Base-by-base conservation (phyloP, 2,888 invertebrate genomes). In the Caenorhabditis sp. region DNA sequence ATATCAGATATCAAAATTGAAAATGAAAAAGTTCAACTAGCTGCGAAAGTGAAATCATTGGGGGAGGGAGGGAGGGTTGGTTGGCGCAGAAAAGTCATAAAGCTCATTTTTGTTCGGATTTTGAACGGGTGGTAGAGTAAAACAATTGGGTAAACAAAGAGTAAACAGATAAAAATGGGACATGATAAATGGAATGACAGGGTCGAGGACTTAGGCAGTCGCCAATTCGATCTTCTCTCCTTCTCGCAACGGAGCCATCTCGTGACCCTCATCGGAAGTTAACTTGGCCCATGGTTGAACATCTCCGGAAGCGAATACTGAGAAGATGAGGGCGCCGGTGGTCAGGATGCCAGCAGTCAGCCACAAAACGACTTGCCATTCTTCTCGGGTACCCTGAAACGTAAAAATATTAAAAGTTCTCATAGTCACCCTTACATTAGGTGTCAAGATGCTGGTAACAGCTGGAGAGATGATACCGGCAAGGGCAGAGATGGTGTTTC, bases 291-390 rank as follows among this genome's bases (percentile, higher is more conserved):
- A 87, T 51, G 80, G 78, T 69, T 87, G 85, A 9, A 85, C 85
- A 22, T 84, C 83, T 58, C 86, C 86, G 28, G 79, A 80, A 37
- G 84, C 84, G 53, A 86, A 76, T 9, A 86, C 32, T 1, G 81
- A 71, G 88, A 92, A 93, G 76, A 93, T 84, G 0, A 92, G 76
- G 4, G 92, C 92, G 18, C 93, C 93, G 56, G 89, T 80, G 15
- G 92, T 72, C 77, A 93, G 92, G 5, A 93, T 90, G 6, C 78
- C 88, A 6, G 88, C 89, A 9, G 91, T 90, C 44, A 92, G 58
- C 84, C 86, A 88, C 74, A 92, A 89, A 15, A 92, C 88, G 22
- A 80, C n/a, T 74, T 89, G 88, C 92, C 92, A 92, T 68, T 92
- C 90, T 65, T 86, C 88, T 62, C 87, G 89, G 0, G 90, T 87